Percentiles rank a stretch among this genome's conserved stretches.
Evolutionary conservation across 2,888 invertebrate genomes (phyloP).

Genomic region (Scrobipalpa costella): DNA sequence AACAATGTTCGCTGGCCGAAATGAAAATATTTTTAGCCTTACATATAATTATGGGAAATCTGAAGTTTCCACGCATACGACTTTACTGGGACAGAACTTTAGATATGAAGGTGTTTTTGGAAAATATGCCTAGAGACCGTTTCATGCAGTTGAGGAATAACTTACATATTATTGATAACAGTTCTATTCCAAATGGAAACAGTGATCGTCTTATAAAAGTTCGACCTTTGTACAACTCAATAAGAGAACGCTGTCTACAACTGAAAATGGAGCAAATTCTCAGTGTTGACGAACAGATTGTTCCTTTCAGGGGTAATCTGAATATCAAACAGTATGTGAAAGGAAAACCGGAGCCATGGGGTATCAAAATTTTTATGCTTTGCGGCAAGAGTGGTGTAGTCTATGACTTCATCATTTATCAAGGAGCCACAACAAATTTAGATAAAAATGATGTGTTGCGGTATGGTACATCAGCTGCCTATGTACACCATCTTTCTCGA

Average conservation of each 20-base stretch:
- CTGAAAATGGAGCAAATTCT: not conserved
- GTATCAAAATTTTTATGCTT: conserved; percentile 16
- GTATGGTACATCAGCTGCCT: not conserved
- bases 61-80: conserved; percentile 2
- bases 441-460: conserved; percentile 11
- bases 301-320: conserved; percentile 9
- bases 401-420: conserved; percentile 16
- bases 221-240: not conserved
- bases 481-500: not conserved
- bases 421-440: conserved; percentile 16
- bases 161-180: not conserved
- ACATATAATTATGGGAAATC: too few relatives aligned
- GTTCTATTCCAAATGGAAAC: not conserved
- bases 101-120: not conserved
- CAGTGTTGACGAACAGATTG: conserved; percentile 16
- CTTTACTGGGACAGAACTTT: not conserved
- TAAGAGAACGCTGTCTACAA: not conserved
- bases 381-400: conserved; percentile 16
- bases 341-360: too few relatives aligned
- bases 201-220: conserved; percentile 4
- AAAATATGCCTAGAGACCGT: conserved; percentile 6
- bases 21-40: too few relatives aligned
- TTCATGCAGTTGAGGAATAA: conserved; percentile 11
- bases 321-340: conserved; percentile 15
- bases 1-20: too few relatives aligned